Percentiles rank a stretch among this genome's conserved stretches.
Evolutionary conservation across 2,888 invertebrate genomes (phyloP).

Genomic region (Himalopsyche anomala): DNA sequence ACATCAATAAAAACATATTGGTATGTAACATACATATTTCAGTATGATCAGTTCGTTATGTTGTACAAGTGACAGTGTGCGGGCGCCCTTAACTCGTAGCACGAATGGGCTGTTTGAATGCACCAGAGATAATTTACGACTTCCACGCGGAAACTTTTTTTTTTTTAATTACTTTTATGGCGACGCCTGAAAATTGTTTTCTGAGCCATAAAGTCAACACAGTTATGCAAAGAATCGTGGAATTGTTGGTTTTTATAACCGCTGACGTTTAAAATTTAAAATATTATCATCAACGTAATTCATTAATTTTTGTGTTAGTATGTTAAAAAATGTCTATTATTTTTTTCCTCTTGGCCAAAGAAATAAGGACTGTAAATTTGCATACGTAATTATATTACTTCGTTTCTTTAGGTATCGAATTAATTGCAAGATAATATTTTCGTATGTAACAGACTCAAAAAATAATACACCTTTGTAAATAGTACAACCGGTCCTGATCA

Average conservation of each 20-base stretch:
- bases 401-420: no score
- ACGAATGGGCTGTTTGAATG: slow-evolving; percentile 34
- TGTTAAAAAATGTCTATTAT: no score
- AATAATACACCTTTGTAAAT: no score
- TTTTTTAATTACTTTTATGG: slow-evolving; percentile 43
- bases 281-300: slow-evolving; percentile 27
- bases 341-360: no score
- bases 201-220: slow-evolving; percentile 42
- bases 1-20: no score
- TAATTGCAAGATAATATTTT: no score
- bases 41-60: no score
- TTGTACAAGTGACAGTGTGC: slow-evolving; percentile 10
- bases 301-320: slow-evolving; percentile 10
- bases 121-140: slow-evolving; percentile 31
- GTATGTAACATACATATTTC: no score
- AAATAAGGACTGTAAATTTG: no score
- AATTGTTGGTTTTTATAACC: slow-evolving; percentile 38
- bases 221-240: slow-evolving; percentile 41
- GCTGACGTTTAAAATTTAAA: slow-evolving; percentile 32
- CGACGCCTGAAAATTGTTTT: slow-evolving; percentile 43
- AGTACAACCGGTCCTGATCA: no score
- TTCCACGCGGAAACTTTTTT: slow-evolving; percentile 41
- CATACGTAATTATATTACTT: no score
- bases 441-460: no score
- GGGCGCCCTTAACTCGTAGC: background rate